These are phyloP conservation scores for Mus spretus DNA, from an alignment of 2,797 vertebrate species.

Conservation along the genomic window DNA sequence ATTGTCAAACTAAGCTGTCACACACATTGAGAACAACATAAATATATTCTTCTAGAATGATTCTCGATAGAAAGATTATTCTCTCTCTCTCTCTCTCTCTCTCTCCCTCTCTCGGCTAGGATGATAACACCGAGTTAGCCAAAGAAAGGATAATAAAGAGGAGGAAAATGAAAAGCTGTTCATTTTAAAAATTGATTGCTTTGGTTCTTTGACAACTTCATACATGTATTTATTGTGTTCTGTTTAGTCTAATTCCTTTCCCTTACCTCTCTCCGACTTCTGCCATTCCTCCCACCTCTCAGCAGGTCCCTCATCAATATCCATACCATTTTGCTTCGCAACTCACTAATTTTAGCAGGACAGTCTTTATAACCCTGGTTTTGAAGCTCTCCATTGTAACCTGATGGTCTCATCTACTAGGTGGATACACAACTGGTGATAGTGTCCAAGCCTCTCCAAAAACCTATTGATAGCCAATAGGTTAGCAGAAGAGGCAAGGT, in stretches of 20 bases:
- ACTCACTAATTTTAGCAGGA: neutral
- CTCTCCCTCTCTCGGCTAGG: neutral
- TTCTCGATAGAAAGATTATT: neutral
- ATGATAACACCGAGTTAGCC: neutral
- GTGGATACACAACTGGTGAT: neutral
- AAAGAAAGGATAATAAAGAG: neutral
- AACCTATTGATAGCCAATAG: neutral
- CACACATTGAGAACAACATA: conserved; percentile 9
- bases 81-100: neutral
- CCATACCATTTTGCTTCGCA: neutral
- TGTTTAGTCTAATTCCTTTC: neutral
- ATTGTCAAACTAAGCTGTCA: neutral
- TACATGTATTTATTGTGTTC: neutral
- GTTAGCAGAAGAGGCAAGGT: neutral
- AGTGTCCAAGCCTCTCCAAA: neutral
- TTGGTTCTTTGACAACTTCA: neutral
- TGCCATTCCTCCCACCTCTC: neutral
- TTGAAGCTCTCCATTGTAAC: neutral
- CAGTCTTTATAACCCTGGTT: neutral
- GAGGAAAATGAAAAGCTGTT: neutral
- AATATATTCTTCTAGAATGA: neutral
- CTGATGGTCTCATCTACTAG: too few species aligned
- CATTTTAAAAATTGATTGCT: neutral
- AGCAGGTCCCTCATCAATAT: neutral
- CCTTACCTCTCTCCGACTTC: neutral